These are phyloP conservation scores for Bergia sp. DNA, from an alignment of 92 coral and sea anemone species.

Conservation along the genomic window DNA sequence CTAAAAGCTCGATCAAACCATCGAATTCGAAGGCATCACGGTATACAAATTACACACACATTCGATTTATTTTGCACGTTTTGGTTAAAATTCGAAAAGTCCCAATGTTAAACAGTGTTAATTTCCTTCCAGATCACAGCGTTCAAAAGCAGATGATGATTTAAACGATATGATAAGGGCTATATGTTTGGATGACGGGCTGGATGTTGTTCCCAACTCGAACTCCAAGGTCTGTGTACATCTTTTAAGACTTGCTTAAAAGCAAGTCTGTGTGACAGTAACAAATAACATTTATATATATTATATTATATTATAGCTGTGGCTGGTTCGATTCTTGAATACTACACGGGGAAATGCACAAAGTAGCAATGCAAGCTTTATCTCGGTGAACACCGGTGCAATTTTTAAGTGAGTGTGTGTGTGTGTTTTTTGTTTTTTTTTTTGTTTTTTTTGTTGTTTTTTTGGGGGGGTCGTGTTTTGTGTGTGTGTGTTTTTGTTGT, in stretches of 20 bases:
- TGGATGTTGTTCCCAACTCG: not conserved
- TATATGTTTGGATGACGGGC: slow-evolving; percentile 86
- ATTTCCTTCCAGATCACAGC: slow-evolving; percentile 50
- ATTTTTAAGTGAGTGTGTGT: too few relatives aligned
- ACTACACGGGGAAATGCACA: too few relatives aligned
- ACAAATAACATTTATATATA: too few relatives aligned
- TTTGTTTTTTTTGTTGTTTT: too few relatives aligned
- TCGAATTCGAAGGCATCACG: slow-evolving; percentile 23
- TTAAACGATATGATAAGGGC: slow-evolving; percentile 85
- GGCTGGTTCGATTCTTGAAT: too few relatives aligned
- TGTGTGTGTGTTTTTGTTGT: too few relatives aligned
- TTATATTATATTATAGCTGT: too few relatives aligned
- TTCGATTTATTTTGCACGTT: not conserved
- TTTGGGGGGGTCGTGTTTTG: too few relatives aligned
- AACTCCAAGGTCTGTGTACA: slow-evolving; percentile 11
- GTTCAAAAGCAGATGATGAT: slow-evolving; percentile 71
- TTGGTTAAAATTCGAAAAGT: not conserved
- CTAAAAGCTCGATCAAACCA: not conserved
- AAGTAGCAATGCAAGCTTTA: too few relatives aligned
- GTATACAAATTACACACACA: not conserved
- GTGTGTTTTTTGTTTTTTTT: too few relatives aligned
- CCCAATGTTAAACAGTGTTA: not conserved
- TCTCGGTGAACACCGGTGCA: too few relatives aligned
- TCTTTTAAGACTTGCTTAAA: not conserved
- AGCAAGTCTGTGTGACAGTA: too few relatives aligned